Evolutionary conservation across 2,888 invertebrate genomes (phyloP).

Genomic region (Eubasilissa splendida): DNA sequence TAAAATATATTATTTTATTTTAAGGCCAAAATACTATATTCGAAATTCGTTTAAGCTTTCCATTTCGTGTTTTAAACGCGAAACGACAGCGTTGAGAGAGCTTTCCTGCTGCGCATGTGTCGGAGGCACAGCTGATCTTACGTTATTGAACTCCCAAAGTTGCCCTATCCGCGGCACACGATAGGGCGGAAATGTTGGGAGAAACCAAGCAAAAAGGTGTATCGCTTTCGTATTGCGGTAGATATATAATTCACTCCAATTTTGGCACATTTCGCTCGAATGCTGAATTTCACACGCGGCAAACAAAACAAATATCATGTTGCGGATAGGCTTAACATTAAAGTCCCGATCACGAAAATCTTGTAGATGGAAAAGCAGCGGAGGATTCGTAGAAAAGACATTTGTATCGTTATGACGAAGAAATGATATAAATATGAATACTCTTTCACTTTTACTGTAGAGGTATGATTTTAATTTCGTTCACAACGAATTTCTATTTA

Average conservation of each 20-base stretch:
- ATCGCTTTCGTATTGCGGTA: not conserved
- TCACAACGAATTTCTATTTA: not conserved
- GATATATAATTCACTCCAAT: not conserved
- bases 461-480: not conserved
- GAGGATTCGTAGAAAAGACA: conserved; percentile 1
- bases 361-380: conserved; percentile 3
- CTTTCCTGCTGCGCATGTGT: conserved; percentile 29
- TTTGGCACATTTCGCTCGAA: not conserved
- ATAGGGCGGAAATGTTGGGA: not conserved
- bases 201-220: not conserved
- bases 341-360: conserved; percentile 16
- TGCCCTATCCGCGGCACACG: conserved; percentile 4
- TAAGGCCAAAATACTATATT: not conserved
- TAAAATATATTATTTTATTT: too few species aligned
- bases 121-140: conserved; percentile 27
- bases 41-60: not conserved
- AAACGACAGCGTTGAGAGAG: conserved; percentile 12
- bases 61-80: not conserved
- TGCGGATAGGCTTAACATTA: conserved; percentile 11
- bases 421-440: not conserved
- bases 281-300: not conserved
- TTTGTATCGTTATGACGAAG: not conserved
- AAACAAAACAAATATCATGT: not conserved
- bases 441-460: not conserved
- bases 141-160: conserved; percentile 39